These are phyloP conservation scores for Ophraella communa DNA, from an alignment of 2,888 invertebrate species.

Conservation along the genomic window DNA sequence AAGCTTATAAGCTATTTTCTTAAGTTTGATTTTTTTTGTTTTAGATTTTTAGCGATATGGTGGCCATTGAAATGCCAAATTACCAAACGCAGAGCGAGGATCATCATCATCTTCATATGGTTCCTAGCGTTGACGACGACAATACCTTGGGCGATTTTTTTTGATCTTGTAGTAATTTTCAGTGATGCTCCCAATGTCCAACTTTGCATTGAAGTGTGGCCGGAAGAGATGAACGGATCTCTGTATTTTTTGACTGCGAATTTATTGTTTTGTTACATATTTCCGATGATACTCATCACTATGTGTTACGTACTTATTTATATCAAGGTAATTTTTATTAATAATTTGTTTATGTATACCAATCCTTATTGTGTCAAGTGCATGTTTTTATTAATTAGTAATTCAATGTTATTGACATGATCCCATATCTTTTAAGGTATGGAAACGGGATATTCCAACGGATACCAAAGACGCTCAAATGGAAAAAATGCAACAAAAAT, in stretches of 20 bases:
- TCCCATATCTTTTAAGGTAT: constrained; percentile 59
- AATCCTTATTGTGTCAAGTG: too few species aligned
- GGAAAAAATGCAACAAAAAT: constrained; percentile 92
- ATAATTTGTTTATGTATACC: too few species aligned
- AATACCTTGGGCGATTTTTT: constrained; percentile 90
- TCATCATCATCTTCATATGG: constrained; percentile 92
- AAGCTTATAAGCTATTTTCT: too few species aligned
- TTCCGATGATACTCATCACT: constrained; percentile 89
- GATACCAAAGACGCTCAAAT: constrained; percentile 91
- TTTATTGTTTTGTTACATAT: constrained; percentile 86
- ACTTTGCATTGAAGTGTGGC: constrained; percentile 86
- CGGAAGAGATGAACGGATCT: constrained; percentile 79
- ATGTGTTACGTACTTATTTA: constrained; percentile 92
- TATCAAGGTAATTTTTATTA: constrained; percentile 69
- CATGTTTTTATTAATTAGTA: too few species aligned
- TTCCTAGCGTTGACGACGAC: constrained; percentile 83
- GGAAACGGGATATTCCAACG: constrained; percentile 86
- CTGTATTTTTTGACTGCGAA: constrained; percentile 89
- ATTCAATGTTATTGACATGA: background rate
- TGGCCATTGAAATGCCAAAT: constrained; percentile 92
- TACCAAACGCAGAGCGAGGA: constrained; percentile 83
- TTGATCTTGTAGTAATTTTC: constrained; percentile 78
- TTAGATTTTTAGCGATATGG: constrained; percentile 96
- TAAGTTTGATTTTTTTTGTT: constrained; percentile 58
- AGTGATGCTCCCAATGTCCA: constrained; percentile 77